A percentile compares a stretch with the other conserved stretches of the same genome.
Evolutionary conservation across 1,140 invertebrate species (phyloP).

Genomic region (Hestina assimilis): DNA sequence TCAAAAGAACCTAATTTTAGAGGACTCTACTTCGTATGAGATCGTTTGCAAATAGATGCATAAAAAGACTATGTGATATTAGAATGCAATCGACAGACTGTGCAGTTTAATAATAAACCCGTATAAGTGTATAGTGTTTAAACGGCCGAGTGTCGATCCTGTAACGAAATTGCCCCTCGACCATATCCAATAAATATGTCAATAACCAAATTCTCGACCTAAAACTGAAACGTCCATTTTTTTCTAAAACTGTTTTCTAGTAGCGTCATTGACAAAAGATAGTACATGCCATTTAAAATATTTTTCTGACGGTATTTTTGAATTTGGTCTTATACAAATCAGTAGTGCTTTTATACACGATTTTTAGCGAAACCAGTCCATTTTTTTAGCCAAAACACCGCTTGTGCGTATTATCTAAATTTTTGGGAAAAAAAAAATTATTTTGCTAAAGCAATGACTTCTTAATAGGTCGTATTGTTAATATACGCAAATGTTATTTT

Average conservation of each 20-base stretch:
- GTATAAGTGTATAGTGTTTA: slow-evolving; percentile 25
- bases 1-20: slow-evolving; percentile 33
- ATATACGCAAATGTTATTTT: slow-evolving; percentile 44
- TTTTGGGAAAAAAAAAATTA: slow-evolving; percentile 62
- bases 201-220: slow-evolving; percentile 71
- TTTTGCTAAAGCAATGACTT: slow-evolving; percentile 73
- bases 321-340: slow-evolving; percentile 74
- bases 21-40: slow-evolving; percentile 59
- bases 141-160: slow-evolving; percentile 1
- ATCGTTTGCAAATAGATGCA: slow-evolving; percentile 68
- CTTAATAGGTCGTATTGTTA: slow-evolving; percentile 42
- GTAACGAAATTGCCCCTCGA: slow-evolving; percentile 37
- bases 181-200: slow-evolving; percentile 58
- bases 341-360: slow-evolving; percentile 76
- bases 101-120: slow-evolving; percentile 28
- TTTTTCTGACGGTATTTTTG: slow-evolving; percentile 74
- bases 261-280: slow-evolving; percentile 66
- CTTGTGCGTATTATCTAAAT: slow-evolving; percentile 64
- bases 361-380: slow-evolving; percentile 74
- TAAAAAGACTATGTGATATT: slow-evolving; percentile 60
- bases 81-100: slow-evolving; percentile 59
- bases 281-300: slow-evolving; percentile 71
- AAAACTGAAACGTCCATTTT: slow-evolving; percentile 77
- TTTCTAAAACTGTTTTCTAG: slow-evolving; percentile 73
- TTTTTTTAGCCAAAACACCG: slow-evolving; percentile 76